Evolutionary conservation across 2,113 vertebrate genomes (phyloP).

Genomic region (Pelmatolapia mariae): DNA sequence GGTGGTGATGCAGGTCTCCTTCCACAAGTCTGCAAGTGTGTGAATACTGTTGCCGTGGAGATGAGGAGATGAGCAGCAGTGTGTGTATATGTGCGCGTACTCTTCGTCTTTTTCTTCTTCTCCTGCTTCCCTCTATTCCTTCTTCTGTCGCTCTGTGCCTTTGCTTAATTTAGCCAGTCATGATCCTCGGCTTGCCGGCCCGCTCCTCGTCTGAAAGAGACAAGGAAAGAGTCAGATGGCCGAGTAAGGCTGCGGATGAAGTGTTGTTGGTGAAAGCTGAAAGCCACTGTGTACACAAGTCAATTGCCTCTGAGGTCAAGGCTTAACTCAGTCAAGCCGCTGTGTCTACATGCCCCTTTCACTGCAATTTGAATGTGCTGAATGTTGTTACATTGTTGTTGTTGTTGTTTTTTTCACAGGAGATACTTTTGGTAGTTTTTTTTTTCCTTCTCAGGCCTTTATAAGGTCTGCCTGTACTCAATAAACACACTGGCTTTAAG

Average conservation of each 20-base stretch:
- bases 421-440: not conserved
- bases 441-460: not conserved
- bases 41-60: constrained; percentile 63
- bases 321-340: constrained; percentile 4
- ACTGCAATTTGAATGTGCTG: not conserved
- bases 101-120: constrained; percentile 25
- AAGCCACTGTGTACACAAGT: constrained; percentile 12
- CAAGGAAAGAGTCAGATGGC: constrained; percentile 16
- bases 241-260: not conserved
- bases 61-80: constrained; percentile 46
- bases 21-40: constrained; percentile 46
- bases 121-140: not conserved
- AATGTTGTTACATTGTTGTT: not conserved
- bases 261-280: constrained; percentile 11
- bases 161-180: constrained; percentile 45
- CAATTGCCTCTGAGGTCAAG: constrained; percentile 30
- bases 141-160: constrained; percentile 17
- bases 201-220: constrained; percentile 10
- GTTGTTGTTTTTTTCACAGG: not conserved
- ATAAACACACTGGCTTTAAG: not conserved
- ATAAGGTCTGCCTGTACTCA: not conserved
- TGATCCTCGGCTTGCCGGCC: constrained; percentile 21
- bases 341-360: constrained; percentile 18
- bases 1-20: constrained; percentile 35
- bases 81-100: not conserved